Evolutionary conservation across 2,113 vertebrate species (phyloP), one percentile per base, ranked within the genome.

Genomic region (Nestor notabilis): DNA sequence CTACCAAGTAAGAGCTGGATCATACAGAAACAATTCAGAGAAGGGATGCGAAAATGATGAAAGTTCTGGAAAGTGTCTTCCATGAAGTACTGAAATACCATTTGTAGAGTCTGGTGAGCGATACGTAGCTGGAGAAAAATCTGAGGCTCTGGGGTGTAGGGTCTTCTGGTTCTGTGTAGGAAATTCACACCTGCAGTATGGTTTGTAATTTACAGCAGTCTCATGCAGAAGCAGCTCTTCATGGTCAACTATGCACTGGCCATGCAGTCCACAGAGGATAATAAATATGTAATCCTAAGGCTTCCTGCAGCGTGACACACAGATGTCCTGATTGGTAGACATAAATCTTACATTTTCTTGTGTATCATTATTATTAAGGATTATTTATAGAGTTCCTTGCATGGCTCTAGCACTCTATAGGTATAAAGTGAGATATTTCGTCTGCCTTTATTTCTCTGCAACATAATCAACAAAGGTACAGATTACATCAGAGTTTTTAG

Each of bases 151-250:
- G 44, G 79, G 9, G 4, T 24, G 9, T 13, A 35, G 33, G 12
- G 4, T 43, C 85, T 83, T 89, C 43, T 72, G 39, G 8, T 53
- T 72, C 24, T 66, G 4, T 2, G 5, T 37, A 46, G 72, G 60
- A 83, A 77, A 77, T 68, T 55, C 37, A 43, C 24, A 10, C 18
- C 27, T 89, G 25, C 17, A 56, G 17, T 27, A 13, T 18, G 14
- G 27, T 80, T 83, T 18, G 35, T 28, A 63, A 37, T 37, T 35
- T 74, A 25, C 44, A 70, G 33, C 10, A 74, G 23, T 37, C 25
- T 27, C 0, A 0, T 52, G 20, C 20, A 87, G 75, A 68, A 81
- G 29, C 7, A 78, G 19, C 5, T 52, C 29, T 71, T 65, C 17
- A 4, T 35, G 85, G 31, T 82, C 55, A 75, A 27, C 31, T 24